These are phyloP conservation scores for Sycobia sp. DNA, from an alignment of 1,140 invertebrate species.

Conservation along the genomic window DNA sequence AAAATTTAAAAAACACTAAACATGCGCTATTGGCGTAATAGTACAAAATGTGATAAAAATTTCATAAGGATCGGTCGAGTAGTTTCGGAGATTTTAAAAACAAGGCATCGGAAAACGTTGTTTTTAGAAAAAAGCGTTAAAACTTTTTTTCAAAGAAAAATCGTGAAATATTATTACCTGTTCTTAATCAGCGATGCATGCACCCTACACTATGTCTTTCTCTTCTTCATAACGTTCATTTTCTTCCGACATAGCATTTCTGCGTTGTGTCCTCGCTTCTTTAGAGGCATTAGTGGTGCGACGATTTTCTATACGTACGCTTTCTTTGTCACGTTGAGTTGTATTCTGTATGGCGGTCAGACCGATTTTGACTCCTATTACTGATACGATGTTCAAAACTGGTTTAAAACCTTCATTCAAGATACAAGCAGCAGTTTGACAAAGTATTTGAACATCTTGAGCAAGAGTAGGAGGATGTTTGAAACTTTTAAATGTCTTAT, in stretches of 20 bases:
- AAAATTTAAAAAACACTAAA: too few species aligned
- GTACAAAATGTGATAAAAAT: too few species aligned
- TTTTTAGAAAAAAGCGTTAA: conserved; percentile 16
- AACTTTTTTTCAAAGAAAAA: conserved; percentile 11
- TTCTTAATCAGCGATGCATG: conserved; percentile 19
- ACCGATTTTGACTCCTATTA: conserved; percentile 23
- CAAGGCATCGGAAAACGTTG: conserved; percentile 19
- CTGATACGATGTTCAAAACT: conserved; percentile 20
- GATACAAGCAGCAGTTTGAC: too few species aligned
- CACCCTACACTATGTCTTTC: conserved; percentile 9
- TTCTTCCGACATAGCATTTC: conserved; percentile 15
- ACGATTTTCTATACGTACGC: neutral
- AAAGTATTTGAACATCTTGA: too few species aligned
- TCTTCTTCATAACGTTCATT: conserved; percentile 22
- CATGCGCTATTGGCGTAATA: too few species aligned
- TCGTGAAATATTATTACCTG: neutral
- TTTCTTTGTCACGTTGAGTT: neutral
- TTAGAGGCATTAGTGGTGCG: conserved; percentile 5
- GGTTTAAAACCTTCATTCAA: too few species aligned
- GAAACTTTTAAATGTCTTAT: conserved; percentile 6
- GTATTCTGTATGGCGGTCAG: neutral
- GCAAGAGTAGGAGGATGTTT: too few species aligned
- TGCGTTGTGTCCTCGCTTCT: conserved; percentile 12
- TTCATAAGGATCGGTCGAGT: conserved; percentile 26
- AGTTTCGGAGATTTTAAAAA: conserved; percentile 25